These are phyloP conservation scores for Chrysocyon brachyurus DNA, from an alignment of 2,797 vertebrate genomes.

Conservation along the genomic window DNA sequence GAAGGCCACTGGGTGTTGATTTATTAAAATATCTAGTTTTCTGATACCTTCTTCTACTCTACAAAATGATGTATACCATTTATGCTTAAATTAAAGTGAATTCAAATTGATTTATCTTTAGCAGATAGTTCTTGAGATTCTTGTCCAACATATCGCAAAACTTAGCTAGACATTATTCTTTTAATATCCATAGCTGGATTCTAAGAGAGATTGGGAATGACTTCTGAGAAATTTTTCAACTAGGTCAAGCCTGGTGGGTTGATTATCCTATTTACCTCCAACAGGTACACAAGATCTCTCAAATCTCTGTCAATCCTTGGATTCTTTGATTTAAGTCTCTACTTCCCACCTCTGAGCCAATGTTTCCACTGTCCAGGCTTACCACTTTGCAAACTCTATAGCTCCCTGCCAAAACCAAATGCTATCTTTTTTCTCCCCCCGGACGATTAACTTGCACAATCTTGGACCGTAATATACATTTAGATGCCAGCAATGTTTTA, in stretches of 20 bases:
- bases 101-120: conserved; percentile 21
- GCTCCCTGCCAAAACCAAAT: conserved; percentile 55
- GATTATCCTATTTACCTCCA: background rate
- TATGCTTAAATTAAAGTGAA: conserved; percentile 15
- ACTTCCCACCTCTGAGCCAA: background rate
- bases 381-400: conserved; percentile 29
- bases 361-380: background rate
- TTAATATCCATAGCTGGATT: background rate
- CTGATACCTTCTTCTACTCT: background rate
- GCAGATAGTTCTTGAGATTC: background rate
- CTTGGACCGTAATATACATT: conserved; percentile 45
- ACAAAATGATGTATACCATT: background rate
- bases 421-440: background rate
- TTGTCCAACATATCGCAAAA: background rate
- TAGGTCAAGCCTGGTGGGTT: background rate
- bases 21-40: conserved; percentile 10
- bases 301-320: background rate
- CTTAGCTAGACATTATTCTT: background rate
- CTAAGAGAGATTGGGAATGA: background rate
- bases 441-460: conserved; percentile 35
- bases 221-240: background rate
- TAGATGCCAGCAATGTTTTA: conserved; percentile 54
- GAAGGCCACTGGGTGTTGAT: background rate
- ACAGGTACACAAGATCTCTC: background rate
- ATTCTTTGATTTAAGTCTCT: background rate